Evolutionary conservation across 2,797 vertebrate species (phyloP).

Genomic region (Carduelis carduelis): DNA sequence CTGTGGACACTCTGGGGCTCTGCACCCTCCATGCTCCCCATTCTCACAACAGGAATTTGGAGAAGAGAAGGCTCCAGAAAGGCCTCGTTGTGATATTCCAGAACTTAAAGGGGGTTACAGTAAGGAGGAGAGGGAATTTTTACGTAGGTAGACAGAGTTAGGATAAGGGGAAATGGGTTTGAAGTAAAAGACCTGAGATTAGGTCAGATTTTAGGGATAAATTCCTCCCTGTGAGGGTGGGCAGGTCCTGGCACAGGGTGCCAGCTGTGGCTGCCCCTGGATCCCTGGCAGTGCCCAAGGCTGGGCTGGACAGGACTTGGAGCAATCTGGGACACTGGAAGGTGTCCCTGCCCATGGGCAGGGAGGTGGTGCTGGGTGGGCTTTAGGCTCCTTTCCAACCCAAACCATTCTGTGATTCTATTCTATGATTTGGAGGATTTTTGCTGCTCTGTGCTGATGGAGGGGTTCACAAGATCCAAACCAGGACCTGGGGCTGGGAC

Average conservation of each 20-base stretch:
- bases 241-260: not conserved
- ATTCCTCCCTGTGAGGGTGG: accelerated
- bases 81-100: not conserved
- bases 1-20: not conserved
- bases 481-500: not conserved
- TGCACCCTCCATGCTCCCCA: accelerated
- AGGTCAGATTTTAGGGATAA: not conserved
- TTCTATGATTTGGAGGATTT: not conserved
- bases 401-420: not conserved
- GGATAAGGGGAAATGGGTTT: not conserved
- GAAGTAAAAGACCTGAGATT: not conserved
- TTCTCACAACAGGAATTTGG: not conserved
- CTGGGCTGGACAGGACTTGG: not conserved
- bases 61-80: not conserved
- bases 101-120: not conserved
- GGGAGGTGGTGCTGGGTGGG: accelerated
- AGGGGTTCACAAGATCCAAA: not conserved
- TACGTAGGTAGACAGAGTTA: accelerated
- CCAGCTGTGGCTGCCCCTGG: not conserved
- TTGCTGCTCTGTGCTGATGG: accelerated
- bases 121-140: not conserved
- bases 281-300: not conserved
- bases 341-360: not conserved
- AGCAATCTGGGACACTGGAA: not conserved
- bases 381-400: not conserved